These are phyloP conservation scores for Pardalotus punctatus DNA, from an alignment of 2,113 vertebrate genomes.

Conservation along the genomic window DNA sequence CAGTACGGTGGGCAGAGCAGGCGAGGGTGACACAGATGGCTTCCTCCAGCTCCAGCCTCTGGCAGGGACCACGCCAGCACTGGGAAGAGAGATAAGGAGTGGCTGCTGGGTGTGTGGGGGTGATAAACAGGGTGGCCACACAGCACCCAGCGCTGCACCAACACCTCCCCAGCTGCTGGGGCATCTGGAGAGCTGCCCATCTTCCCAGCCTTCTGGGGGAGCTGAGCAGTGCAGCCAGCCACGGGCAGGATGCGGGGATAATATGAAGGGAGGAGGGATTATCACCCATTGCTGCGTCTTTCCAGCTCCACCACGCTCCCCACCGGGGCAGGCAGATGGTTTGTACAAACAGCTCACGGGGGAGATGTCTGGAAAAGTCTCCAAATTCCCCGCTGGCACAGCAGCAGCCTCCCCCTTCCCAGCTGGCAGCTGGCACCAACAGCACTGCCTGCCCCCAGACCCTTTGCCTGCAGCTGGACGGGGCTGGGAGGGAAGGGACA, in stretches of 20 bases:
- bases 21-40: not conserved
- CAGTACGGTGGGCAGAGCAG: not conserved
- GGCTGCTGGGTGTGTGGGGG: not conserved
- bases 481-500: not conserved
- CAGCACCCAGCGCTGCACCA: not conserved
- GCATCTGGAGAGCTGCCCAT: fast-evolving
- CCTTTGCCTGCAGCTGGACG: not conserved
- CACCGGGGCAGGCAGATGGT: not conserved
- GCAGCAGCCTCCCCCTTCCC: not conserved
- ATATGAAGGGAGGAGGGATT: not conserved
- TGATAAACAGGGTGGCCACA: conserved; percentile 21
- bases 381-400: fast-evolving
- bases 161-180: not conserved
- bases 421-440: not conserved
- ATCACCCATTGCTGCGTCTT: fast-evolving
- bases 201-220: not conserved
- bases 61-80: fast-evolving
- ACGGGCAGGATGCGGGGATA: fast-evolving
- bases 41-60: not conserved
- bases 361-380: not conserved
- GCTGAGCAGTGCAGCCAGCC: not conserved
- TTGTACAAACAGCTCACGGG: not conserved
- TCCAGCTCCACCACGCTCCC: not conserved
- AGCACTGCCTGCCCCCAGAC: fast-evolving
- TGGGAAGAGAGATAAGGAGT: not conserved